Evolutionary conservation across 2,888 invertebrate genomes (phyloP), one percentile per base, ranked within the genome.

Genomic region (Apamea sordens): DNA sequence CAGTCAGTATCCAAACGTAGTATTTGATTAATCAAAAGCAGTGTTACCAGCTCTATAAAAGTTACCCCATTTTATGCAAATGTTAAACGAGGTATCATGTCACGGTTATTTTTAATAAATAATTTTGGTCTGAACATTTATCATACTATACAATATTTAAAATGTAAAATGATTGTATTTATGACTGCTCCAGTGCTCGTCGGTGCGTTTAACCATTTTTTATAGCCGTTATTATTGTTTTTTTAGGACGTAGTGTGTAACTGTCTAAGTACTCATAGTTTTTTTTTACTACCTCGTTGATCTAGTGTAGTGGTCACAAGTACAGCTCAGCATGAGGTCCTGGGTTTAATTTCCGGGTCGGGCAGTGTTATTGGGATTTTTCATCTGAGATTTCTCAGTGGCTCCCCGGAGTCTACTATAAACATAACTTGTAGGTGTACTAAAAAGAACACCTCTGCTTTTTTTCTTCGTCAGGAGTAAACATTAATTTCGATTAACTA

Each of bases 1-100:
- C n/a, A n/a, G n/a, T n/a, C n/a, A n/a, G 36, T 82, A 82, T 67
- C 78, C 65, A 75, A 84, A 84, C 82, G 69, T 10, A 78, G 7
- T 74, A 67, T 78, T 84, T 87, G 87, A 87, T 68, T 63, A 47
- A 32, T 77, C 21, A 80, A 41, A 76, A 2, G 3, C 53, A 67
- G 28, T 79, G 72, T 71, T 84, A 53, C 75, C 70, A 86, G 76
- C n/a, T 24, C 0, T 41, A 5, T 53, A 76, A 82, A 75, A 67
- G 0, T 44, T 67, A 67, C 79, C 74, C 28, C 0, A 36, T 73
- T 63, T 0, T 13, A 41, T 56, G 74, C 18, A 74, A 74, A 32
- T 71, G 36, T n/a, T 56, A 18, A 18, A 36, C 11, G 18, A 18
- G 18, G 18, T 2, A 4, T 70, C 3, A 10, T n/a, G 18, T 18